Conservation (phyloP, 2,797 vertebrate genomes). For the Brachyalestes nurse region DNA sequence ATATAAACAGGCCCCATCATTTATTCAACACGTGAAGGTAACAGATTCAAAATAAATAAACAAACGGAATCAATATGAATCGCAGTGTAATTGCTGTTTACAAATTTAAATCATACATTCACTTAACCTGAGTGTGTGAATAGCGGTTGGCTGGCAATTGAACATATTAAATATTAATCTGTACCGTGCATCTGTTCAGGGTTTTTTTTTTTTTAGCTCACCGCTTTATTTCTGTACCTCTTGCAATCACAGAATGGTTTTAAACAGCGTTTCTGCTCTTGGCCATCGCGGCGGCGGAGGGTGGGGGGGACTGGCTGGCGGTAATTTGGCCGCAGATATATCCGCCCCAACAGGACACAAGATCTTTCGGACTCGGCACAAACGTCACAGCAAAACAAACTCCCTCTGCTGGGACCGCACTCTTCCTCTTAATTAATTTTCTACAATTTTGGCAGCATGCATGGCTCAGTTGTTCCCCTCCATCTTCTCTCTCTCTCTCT, state of each 20-base stretch:
- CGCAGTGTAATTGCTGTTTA: conserved; percentile 54
- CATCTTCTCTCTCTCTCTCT: conserved; percentile 38
- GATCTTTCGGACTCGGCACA: conserved; percentile 45
- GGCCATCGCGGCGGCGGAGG: conserved; percentile 22
- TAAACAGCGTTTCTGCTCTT: conserved; percentile 31
- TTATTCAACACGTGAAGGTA: conserved; percentile 55
- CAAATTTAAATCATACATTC: conserved; percentile 56
- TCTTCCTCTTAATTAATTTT: conserved; percentile 56
- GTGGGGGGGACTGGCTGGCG: conserved; percentile 20
- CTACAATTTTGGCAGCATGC: conserved; percentile 47
- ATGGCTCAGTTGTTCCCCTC: conserved; percentile 38
- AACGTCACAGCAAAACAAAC: conserved; percentile 57
- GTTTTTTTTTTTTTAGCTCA: conserved; percentile 5
- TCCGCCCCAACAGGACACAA: conserved; percentile 48
- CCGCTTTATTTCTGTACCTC: background rate
- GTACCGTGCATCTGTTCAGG: conserved; percentile 26
- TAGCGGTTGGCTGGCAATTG: conserved; percentile 37
- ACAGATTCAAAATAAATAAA: conserved; percentile 26
- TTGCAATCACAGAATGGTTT: background rate
- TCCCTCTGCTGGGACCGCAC: conserved; percentile 42
- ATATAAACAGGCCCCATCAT: conserved; percentile 59
- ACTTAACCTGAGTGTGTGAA: conserved; percentile 50
- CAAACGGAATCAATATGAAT: conserved; percentile 43
- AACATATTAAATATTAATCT: conserved; percentile 48
- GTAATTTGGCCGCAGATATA: conserved; percentile 31